These are phyloP conservation scores for Cyclophora albipunctata DNA, from an alignment of 2,888 invertebrate genomes.

Conservation along the genomic window DNA sequence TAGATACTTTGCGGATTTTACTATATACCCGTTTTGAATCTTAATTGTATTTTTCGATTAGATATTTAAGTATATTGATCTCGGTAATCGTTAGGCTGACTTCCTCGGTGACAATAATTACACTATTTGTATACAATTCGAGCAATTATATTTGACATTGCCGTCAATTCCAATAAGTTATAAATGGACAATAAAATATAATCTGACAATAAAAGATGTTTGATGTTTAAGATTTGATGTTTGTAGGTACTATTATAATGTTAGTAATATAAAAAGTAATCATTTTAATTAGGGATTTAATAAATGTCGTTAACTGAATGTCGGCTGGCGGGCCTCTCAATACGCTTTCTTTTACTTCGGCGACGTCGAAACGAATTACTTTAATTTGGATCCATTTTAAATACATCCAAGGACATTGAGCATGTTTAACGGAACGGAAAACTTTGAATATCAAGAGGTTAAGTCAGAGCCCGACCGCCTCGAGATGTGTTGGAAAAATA, in stretches of 20 bases:
- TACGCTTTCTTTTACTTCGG: constrained; percentile 27
- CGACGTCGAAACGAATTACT: background rate
- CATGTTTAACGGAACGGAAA: constrained; percentile 6
- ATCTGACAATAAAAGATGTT: constrained; percentile 53
- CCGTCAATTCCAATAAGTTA: constrained; percentile 56
- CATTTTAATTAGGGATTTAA: constrained; percentile 28
- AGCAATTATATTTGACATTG: constrained; percentile 52
- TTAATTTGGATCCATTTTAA: background rate
- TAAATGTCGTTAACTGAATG: constrained; percentile 17
- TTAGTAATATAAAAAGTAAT: constrained; percentile 28
- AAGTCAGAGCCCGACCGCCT: constrained; percentile 45
- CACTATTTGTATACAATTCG: constrained; percentile 45
- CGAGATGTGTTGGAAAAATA: constrained; percentile 5
- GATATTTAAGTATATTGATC: constrained; percentile 41
- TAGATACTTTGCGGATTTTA: constrained; percentile 49
- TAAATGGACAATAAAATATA: constrained; percentile 48
- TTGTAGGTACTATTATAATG: constrained; percentile 34
- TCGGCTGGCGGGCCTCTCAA: constrained; percentile 18
- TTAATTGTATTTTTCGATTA: constrained; percentile 62
- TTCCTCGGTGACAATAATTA: constrained; percentile 54
- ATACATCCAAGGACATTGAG: no score
- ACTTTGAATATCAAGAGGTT: constrained; percentile 19
- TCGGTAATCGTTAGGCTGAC: constrained; percentile 29
- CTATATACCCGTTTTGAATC: constrained; percentile 47
- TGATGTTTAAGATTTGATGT: constrained; percentile 42